These are phyloP conservation scores for Hydroisotoma schaefferi DNA, from an alignment of 2,888 invertebrate genomes.

Conservation along the genomic window DNA sequence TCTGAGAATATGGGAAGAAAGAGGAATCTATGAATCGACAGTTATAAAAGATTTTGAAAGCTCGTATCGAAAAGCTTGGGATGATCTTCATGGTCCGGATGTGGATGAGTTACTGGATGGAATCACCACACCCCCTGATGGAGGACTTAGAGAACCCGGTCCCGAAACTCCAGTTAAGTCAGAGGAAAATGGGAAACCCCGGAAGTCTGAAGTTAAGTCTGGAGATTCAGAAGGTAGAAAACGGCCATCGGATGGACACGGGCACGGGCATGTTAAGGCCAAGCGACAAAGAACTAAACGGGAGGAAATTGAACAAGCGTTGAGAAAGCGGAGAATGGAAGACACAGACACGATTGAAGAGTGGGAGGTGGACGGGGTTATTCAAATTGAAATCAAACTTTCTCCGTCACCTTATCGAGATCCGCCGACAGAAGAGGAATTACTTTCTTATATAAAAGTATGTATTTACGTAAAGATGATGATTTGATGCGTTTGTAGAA, in stretches of 20 bases:
- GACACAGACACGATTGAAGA: constrained; percentile 42
- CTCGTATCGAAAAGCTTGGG: constrained; percentile 45
- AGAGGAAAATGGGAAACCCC: background rate
- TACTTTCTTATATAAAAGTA: constrained; percentile 70
- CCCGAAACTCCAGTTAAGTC: background rate
- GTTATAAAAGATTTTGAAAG: constrained; percentile 75
- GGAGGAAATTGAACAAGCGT: constrained; percentile 38
- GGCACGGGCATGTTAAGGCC: background rate
- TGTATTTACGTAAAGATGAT: background rate
- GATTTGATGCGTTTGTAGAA: background rate
- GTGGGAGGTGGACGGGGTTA: constrained; percentile 45
- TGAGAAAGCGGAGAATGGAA: constrained; percentile 39
- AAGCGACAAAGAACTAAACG: constrained; percentile 37
- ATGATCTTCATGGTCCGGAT: constrained; percentile 43
- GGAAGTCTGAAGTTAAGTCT: background rate
- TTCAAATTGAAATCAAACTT: constrained; percentile 43
- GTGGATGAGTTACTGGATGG: constrained; percentile 33
- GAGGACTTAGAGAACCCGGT: background rate
- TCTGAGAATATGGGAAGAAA: constrained; percentile 85
- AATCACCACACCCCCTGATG: constrained; percentile 13
- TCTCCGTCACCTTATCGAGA: constrained; percentile 58
- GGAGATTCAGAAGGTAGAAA: background rate
- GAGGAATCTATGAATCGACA: constrained; percentile 58
- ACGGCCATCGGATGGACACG: background rate
- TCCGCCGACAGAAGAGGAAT: constrained; percentile 87